Conservation (phyloP, 2,113 vertebrate genomes). For the Hucho hucho region DNA sequence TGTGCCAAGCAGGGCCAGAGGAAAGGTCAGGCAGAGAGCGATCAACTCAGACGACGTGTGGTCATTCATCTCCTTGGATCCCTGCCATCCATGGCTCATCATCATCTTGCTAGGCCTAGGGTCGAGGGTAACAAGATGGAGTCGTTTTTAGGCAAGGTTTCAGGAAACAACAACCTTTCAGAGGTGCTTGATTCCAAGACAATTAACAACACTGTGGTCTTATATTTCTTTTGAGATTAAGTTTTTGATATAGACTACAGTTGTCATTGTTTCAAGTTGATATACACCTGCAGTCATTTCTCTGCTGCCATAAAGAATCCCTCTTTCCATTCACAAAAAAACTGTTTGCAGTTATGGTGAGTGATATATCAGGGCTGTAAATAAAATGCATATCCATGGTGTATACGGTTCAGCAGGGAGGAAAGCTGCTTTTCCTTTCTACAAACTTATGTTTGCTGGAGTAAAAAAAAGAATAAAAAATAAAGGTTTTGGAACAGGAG, state of each 20-base stretch:
- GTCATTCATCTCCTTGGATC: conserved; percentile 62
- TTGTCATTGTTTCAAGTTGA: not conserved
- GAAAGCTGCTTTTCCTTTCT: conserved; percentile 23
- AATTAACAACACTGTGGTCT: not conserved
- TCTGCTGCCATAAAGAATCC: not conserved
- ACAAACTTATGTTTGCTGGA: not conserved
- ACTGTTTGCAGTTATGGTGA: not conserved
- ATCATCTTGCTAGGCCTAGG: conserved; percentile 31
- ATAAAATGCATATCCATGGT: not conserved
- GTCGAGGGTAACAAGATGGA: not conserved
- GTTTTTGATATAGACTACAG: not conserved
- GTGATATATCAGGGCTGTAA: conserved; percentile 3
- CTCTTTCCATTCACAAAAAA: not conserved
- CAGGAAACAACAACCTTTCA: no score
- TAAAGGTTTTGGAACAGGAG: conserved; percentile 32
- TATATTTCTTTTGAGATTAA: not conserved
- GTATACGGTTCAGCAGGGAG: not conserved
- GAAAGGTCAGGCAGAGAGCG: conserved; percentile 63
- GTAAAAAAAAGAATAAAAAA: conserved; percentile 21
- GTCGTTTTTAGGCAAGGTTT: no score
- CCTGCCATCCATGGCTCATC: conserved; percentile 55
- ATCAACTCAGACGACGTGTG: conserved; percentile 47
- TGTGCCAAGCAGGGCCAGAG: conserved; percentile 31
- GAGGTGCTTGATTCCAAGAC: not conserved
- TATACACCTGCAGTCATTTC: not conserved